phyloP scores from a whole-genome alignment of 2,113 vertebrate genomes.

The Ceyx margarethae region DNA sequence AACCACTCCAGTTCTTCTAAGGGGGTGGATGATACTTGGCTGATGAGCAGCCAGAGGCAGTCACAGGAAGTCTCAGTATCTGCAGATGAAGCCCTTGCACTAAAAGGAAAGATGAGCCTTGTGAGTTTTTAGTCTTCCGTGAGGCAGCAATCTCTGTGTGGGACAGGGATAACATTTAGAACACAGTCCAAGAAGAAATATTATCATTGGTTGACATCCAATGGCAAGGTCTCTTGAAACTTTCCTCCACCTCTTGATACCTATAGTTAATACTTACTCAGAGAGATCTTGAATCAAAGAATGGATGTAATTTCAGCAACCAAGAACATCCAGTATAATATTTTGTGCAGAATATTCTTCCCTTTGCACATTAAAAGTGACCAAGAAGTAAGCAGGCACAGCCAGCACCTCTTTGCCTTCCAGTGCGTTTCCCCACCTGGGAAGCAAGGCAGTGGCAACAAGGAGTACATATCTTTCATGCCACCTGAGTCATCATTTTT shows the following conservation, averaged over 20 bases:
- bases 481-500: not conserved
- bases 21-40: not conserved
- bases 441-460: not conserved
- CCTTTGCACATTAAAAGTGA: not conserved
- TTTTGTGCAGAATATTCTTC: not conserved
- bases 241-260: not conserved
- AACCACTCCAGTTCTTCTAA: not conserved
- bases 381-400: not conserved
- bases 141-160: not conserved
- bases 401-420: not conserved
- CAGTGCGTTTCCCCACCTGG: not conserved
- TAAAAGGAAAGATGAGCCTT: not conserved
- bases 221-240: not conserved
- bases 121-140: not conserved
- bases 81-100: not conserved
- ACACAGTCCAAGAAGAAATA: slow-evolving; percentile 32
- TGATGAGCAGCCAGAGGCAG: not conserved
- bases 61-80: not conserved
- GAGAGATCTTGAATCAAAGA: not conserved
- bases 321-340: not conserved
- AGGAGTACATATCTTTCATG: not conserved
- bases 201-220: not conserved
- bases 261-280: slow-evolving; percentile 11
- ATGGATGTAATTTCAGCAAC: not conserved
- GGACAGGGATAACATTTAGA: not conserved